Percentiles rank a stretch among this genome's conserved stretches.
phyloP scores from a whole-genome alignment of 2,113 vertebrate species.

The Poeciliopsis turrubarensis region DNA sequence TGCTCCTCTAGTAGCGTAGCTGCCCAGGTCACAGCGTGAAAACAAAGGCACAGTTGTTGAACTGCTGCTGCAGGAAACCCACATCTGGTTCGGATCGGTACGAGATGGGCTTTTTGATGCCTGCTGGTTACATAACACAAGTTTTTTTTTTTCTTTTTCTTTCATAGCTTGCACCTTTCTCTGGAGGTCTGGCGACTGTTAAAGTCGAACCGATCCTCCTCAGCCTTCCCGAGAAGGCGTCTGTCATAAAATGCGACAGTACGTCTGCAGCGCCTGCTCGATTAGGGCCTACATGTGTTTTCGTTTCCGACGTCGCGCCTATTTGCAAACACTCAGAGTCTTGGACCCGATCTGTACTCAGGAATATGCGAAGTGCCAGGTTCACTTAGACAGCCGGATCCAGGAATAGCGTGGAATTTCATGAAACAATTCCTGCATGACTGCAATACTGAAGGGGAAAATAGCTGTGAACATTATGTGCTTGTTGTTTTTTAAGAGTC shows the following conservation, averaged over 20 bases:
- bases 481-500: slow-evolving; percentile 43
- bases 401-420: slow-evolving; percentile 35
- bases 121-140: slow-evolving; percentile 56
- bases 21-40: slow-evolving; percentile 54
- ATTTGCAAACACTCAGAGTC: slow-evolving; percentile 2
- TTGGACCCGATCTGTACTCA: slow-evolving; percentile 11
- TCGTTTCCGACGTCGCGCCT: not conserved
- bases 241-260: slow-evolving; percentile 31
- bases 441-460: slow-evolving; percentile 16
- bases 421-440: slow-evolving; percentile 54
- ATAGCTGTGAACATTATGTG: too few relatives aligned
- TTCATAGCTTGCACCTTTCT: slow-evolving; percentile 62
- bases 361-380: slow-evolving; percentile 19
- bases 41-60: slow-evolving; percentile 68
- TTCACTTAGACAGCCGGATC: slow-evolving; percentile 3
- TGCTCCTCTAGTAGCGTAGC: slow-evolving; percentile 12
- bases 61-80: slow-evolving; percentile 41
- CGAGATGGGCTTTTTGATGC: slow-evolving; percentile 37
- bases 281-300: slow-evolving; percentile 19
- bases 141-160: not conserved
- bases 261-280: slow-evolving; percentile 3
- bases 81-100: slow-evolving; percentile 74
- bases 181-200: slow-evolving; percentile 48
- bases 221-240: slow-evolving; percentile 41
- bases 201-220: slow-evolving; percentile 18